Conservation (phyloP, 37 sponge, comb jelly and placozoan genomes). For the Theonella swinhoei region DNA sequence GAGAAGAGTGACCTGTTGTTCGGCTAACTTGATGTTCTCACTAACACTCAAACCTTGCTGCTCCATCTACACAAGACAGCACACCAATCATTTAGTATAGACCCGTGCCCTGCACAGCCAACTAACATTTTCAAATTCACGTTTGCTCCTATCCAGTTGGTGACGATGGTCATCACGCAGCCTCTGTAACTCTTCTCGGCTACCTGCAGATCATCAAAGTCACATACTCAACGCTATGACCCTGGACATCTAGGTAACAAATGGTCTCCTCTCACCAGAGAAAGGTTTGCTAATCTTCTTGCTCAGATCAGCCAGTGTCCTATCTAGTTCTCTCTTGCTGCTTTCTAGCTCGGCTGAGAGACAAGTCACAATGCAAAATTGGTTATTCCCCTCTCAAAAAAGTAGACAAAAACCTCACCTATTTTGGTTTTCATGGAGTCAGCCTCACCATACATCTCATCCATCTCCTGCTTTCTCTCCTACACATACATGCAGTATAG, state of each 20-base stretch:
- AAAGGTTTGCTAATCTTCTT: slow-evolving; percentile 39
- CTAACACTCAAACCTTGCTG: slow-evolving; percentile 1
- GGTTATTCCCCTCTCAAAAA: not conserved
- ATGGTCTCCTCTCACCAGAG: slow-evolving; percentile 12
- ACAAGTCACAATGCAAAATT: not conserved
- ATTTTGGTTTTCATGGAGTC: slow-evolving; percentile 43
- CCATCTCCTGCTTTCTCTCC: slow-evolving; percentile 55
- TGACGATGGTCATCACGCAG: slow-evolving; percentile 28
- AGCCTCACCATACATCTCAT: slow-evolving; percentile 61
- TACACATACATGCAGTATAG: slow-evolving; percentile 1
- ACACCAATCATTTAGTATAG: not conserved
- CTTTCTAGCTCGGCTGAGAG: slow-evolving; percentile 54
- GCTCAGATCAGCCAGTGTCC: slow-evolving; percentile 34
- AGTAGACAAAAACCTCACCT: slow-evolving; percentile 22
- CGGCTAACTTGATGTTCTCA: slow-evolving; percentile 4
- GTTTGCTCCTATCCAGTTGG: slow-evolving; percentile 42
- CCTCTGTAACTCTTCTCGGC: slow-evolving; percentile 41
- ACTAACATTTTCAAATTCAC: slow-evolving; percentile 42
- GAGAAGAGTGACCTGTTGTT: slow-evolving; percentile 13
- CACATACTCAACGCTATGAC: not conserved
- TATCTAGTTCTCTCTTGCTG: slow-evolving; percentile 65
- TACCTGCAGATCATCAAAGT: slow-evolving; percentile 7
- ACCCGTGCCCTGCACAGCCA: not conserved
- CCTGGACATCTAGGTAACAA: not conserved
- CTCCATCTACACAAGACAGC: slow-evolving; percentile 31